Conservation (phyloP, 2,888 invertebrate genomes). For the Temnothorax ravouxi region DNA sequence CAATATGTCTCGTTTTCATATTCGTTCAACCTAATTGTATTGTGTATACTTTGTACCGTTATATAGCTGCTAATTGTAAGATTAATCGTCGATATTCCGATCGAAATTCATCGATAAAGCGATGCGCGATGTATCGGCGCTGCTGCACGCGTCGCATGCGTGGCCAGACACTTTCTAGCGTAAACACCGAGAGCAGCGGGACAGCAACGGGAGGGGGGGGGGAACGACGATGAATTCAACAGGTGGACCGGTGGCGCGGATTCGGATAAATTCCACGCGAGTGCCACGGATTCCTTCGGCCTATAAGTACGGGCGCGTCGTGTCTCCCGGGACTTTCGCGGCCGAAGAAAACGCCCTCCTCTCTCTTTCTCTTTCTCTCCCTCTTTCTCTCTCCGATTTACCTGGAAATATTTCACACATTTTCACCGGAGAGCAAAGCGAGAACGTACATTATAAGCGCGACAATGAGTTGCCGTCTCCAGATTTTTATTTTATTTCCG, state of each 20-base stretch:
- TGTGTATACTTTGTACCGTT: not conserved
- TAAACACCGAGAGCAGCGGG: constrained; percentile 25
- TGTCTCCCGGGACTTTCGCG: constrained; percentile 36
- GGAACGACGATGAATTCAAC: constrained; percentile 33
- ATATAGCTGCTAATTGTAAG: not conserved
- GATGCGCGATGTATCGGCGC: not conserved
- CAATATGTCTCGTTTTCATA: not conserved
- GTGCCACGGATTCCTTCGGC: constrained; percentile 36
- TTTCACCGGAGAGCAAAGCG: not conserved
- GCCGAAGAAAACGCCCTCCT: constrained; percentile 22
- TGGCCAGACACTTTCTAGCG: constrained; percentile 38
- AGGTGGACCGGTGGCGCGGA: constrained; percentile 29
- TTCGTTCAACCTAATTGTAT: not conserved
- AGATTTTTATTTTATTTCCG: not conserved
- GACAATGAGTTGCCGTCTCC: not conserved
- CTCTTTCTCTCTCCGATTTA: not conserved
- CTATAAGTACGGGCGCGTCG: constrained; percentile 37
- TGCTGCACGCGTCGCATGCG: constrained; percentile 24
- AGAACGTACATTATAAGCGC: not conserved
- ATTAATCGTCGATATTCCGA: not conserved
- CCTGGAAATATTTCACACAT: not conserved
- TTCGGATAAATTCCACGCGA: constrained; percentile 44
- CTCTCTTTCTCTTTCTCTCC: not conserved
- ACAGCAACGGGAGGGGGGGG: not conserved
- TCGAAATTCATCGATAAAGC: not conserved